phyloP scores from a whole-genome alignment of 2,113 vertebrate species.

The Gorsachius goisagi region DNA sequence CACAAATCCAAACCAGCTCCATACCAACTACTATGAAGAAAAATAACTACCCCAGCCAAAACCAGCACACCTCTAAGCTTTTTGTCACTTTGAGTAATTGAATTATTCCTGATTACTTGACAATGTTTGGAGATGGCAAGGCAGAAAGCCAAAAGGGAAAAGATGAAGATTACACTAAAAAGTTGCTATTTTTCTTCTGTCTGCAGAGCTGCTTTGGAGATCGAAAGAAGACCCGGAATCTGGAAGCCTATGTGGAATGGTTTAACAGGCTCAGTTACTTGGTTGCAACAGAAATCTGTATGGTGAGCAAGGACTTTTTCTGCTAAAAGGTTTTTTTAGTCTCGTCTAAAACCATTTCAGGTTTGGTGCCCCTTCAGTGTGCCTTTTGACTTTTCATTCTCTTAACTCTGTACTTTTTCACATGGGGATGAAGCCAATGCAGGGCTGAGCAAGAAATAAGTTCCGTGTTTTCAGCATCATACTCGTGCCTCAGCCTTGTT shows the following conservation, averaged over 20 bases:
- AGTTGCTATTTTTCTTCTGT: neutral
- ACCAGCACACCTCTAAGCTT: neutral
- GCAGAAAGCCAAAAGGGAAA: neutral
- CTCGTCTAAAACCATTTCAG: neutral
- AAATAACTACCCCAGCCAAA: too few species aligned
- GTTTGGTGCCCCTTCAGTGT: neutral
- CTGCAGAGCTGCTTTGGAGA: constrained; percentile 83
- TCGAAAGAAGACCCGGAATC: constrained; percentile 85
- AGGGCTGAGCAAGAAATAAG: neutral
- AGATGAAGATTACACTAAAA: neutral
- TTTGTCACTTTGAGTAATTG: neutral
- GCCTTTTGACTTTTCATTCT: neutral
- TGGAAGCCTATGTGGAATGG: constrained; percentile 95
- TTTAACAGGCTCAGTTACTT: constrained; percentile 96
- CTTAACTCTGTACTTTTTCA: neutral
- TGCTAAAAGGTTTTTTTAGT: neutral
- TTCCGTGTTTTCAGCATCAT: neutral
- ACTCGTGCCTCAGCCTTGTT: neutral
- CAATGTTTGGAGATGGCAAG: neutral
- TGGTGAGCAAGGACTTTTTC: constrained; percentile 76
- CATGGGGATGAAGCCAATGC: neutral
- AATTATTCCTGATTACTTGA: neutral
- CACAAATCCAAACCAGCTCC: too few species aligned
- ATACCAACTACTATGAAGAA: too few species aligned
- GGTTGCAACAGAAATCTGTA: constrained; percentile 95